These are phyloP conservation scores for Osmerus eperlanus DNA, from an alignment of 2,113 vertebrate species.

Conservation along the genomic window DNA sequence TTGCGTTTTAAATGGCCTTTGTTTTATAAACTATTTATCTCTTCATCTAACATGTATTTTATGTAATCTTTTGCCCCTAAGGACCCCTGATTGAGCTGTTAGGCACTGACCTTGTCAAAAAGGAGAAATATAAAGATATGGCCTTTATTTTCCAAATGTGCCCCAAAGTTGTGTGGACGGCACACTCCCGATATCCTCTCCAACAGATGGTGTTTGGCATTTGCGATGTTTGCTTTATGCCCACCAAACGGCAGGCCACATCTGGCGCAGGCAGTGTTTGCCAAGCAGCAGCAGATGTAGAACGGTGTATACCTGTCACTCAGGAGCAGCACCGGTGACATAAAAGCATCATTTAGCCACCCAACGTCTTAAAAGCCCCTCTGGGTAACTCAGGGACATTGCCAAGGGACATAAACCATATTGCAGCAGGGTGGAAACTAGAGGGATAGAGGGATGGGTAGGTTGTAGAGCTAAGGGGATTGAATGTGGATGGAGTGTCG, in stretches of 20 bases:
- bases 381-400: conserved; percentile 20
- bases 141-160: conserved; percentile 10
- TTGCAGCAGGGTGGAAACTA: conserved; percentile 7
- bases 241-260: conserved; percentile 78
- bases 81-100: too few relatives aligned
- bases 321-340: conserved; percentile 33
- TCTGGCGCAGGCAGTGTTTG: conserved; percentile 71
- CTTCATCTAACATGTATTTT: too few relatives aligned
- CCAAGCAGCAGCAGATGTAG: conserved; percentile 69
- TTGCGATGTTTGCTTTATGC: conserved; percentile 67
- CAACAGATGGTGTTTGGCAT: conserved; percentile 79
- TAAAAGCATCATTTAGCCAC: conserved; percentile 57
- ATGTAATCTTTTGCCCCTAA: too few relatives aligned
- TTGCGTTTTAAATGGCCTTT: neutral
- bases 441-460: conserved; percentile 14
- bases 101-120: too few relatives aligned
- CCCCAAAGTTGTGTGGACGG: conserved; percentile 50
- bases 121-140: conserved; percentile 4
- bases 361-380: conserved; percentile 44
- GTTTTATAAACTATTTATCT: too few relatives aligned
- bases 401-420: conserved; percentile 34
- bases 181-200: conserved; percentile 65
- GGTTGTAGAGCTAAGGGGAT: neutral
- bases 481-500: neutral
- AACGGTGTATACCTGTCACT: conserved; percentile 50